Conservation (phyloP, 2,797 vertebrate genomes). For the Etheostoma nigrum region DNA sequence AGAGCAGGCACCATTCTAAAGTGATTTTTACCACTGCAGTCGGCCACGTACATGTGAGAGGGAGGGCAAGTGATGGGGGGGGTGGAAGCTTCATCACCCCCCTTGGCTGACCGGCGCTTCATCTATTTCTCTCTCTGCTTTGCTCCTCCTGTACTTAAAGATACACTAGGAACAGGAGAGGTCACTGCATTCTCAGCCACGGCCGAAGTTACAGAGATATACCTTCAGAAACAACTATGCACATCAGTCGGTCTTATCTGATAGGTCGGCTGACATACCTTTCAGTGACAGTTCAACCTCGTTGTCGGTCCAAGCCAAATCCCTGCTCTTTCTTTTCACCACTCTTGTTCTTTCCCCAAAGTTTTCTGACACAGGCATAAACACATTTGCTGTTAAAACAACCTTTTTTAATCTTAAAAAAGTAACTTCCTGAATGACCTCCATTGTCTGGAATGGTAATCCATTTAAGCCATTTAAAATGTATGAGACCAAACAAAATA, state of each 20-base stretch:
- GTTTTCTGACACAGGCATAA: slow-evolving; percentile 4
- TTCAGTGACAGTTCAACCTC: too few species aligned
- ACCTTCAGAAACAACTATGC: background rate
- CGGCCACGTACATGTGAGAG: slow-evolving; percentile 68
- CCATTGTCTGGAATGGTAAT: slow-evolving; percentile 82
- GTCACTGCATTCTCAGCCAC: slow-evolving; percentile 73
- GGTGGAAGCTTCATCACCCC: slow-evolving; percentile 75
- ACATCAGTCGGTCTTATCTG: too few species aligned
- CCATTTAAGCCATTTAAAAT: slow-evolving; percentile 86
- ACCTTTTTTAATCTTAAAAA: slow-evolving; percentile 55
- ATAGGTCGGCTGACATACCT: too few species aligned
- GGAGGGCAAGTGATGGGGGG: slow-evolving; percentile 62
- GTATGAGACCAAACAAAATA: slow-evolving; percentile 86
- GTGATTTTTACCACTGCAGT: slow-evolving; percentile 84
- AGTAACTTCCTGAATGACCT: slow-evolving; percentile 78
- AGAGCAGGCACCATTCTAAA: slow-evolving; percentile 83
- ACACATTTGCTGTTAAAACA: slow-evolving; percentile 31
- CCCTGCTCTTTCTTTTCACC: too few species aligned
- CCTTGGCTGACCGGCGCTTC: slow-evolving; percentile 63
- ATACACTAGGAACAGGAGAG: slow-evolving; percentile 75
- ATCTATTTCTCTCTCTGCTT: slow-evolving; percentile 47
- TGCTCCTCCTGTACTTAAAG: slow-evolving; percentile 44
- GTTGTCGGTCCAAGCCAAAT: too few species aligned
- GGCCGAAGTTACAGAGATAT: slow-evolving; percentile 56
- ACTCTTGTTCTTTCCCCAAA: too few species aligned